These are phyloP conservation scores for Cremastinae sp. DNA, from an alignment of 2,888 invertebrate genomes.

Conservation along the genomic window DNA sequence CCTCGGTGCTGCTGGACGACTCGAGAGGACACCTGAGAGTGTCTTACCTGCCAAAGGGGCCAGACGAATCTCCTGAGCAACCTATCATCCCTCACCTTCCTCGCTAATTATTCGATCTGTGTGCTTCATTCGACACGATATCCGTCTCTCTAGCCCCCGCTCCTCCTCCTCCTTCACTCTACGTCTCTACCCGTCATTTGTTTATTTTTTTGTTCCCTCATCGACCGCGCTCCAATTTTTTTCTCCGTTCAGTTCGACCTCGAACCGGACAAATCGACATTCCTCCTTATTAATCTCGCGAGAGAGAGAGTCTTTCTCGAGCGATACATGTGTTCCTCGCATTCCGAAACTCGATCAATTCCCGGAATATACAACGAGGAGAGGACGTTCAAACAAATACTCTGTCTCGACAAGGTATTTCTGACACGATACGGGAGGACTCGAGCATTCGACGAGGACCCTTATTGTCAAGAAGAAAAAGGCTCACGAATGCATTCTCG, in stretches of 20 bases:
- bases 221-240: too few species aligned
- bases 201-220: too few species aligned
- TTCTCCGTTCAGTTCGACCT: too few species aligned
- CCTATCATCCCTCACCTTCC: constrained; percentile 47
- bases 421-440: background rate
- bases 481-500: constrained; percentile 69
- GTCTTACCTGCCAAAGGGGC: constrained; percentile 9
- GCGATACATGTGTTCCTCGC: too few species aligned
- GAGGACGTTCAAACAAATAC: too few species aligned
- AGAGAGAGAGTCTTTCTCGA: too few species aligned
- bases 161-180: background rate
- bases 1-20: constrained; percentile 46
- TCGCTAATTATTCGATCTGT: constrained; percentile 40
- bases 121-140: constrained; percentile 25
- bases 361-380: too few species aligned
- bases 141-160: constrained; percentile 17
- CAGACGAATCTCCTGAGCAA: constrained; percentile 56
- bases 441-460: constrained; percentile 1
- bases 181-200: background rate
- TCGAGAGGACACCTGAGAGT: constrained; percentile 49
- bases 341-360: background rate
- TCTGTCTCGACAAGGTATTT: background rate
- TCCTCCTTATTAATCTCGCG: background rate
- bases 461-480: constrained; percentile 49
- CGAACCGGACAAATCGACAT: constrained; percentile 6